Conservation (phyloP, 2,888 invertebrate species). For the Rhimphoctona megacephalus region DNA sequence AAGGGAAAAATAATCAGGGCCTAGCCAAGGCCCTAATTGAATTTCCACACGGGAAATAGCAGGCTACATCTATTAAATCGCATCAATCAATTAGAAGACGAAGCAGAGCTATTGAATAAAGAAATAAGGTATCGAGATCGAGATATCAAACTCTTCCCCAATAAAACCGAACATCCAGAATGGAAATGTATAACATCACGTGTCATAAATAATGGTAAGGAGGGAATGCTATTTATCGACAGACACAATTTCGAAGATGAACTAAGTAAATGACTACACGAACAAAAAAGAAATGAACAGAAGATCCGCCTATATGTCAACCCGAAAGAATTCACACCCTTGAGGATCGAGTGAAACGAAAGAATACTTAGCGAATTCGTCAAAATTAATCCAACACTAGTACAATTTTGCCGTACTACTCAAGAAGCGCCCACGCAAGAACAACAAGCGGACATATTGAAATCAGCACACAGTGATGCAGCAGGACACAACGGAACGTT, state of each 20-base stretch:
- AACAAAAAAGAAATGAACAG: background rate
- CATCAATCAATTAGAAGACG: slow-evolving; percentile 11
- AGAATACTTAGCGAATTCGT: slow-evolving; percentile 20
- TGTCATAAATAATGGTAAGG: slow-evolving; percentile 9
- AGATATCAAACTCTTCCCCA: slow-evolving; percentile 23
- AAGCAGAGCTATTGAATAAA: background rate
- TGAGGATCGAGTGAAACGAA: slow-evolving; percentile 8
- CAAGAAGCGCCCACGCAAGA: slow-evolving; percentile 4
- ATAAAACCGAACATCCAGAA: slow-evolving; percentile 33
- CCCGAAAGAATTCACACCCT: slow-evolving; percentile 26
- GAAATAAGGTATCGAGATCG: background rate
- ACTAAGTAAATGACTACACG: slow-evolving; percentile 8
- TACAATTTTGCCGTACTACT: slow-evolving; percentile 26
- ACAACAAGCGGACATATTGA: slow-evolving; percentile 29
- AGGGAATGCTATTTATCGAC: slow-evolving; percentile 10
- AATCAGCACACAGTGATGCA: slow-evolving; percentile 20
- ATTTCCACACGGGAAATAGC: too few species aligned
- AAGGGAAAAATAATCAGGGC: too few species aligned
- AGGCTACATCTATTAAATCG: background rate
- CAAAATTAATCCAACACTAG: background rate
- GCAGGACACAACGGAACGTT: slow-evolving; percentile 36
- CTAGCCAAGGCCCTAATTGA: too few species aligned
- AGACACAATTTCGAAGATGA: slow-evolving; percentile 19
- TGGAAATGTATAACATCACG: slow-evolving; percentile 31
- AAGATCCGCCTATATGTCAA: slow-evolving; percentile 25